A percentile compares a stretch with the other conserved stretches of the same genome.
Conservation (phyloP, 2,797 vertebrate species). For the Hirundo rustica region DNA sequence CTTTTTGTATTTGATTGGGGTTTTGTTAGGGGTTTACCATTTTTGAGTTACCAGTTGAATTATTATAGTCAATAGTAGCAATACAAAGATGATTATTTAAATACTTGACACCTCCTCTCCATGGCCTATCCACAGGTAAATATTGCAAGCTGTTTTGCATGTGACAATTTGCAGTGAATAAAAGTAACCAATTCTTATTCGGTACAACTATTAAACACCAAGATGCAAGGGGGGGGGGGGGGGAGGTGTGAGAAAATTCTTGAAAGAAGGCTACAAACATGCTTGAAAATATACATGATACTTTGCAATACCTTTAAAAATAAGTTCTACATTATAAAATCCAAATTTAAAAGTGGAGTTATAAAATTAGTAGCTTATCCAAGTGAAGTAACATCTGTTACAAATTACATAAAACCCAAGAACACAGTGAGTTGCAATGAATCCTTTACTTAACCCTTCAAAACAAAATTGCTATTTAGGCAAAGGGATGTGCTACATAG, state of each 20-base stretch:
- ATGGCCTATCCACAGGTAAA: background rate
- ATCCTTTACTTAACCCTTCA: slow-evolving; percentile 17
- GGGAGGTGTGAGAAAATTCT: background rate
- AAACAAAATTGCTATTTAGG: slow-evolving; percentile 45
- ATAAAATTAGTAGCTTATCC: slow-evolving; percentile 56
- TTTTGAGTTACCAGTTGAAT: background rate
- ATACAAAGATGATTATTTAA: background rate
- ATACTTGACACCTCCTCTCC: background rate
- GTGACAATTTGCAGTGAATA: background rate
- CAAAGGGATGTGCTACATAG: slow-evolving; percentile 37
- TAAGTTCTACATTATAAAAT: background rate
- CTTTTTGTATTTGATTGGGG: background rate
- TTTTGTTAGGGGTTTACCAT: background rate
- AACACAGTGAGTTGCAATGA: slow-evolving; percentile 48
- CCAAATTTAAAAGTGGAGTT: slow-evolving; percentile 30
- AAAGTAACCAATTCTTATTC: background rate
- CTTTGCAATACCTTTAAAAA: slow-evolving; percentile 6
- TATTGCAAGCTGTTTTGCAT: background rate
- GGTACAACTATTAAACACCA: background rate
- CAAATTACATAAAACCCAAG: slow-evolving; percentile 57
- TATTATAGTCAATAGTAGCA: background rate
- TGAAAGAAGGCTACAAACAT: background rate
- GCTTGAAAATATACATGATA: background rate
- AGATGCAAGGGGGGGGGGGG: background rate
- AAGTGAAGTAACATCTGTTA: slow-evolving; percentile 53